phyloP scores from a whole-genome alignment of 2,113 vertebrate species.

The Theropithecus gelada region DNA sequence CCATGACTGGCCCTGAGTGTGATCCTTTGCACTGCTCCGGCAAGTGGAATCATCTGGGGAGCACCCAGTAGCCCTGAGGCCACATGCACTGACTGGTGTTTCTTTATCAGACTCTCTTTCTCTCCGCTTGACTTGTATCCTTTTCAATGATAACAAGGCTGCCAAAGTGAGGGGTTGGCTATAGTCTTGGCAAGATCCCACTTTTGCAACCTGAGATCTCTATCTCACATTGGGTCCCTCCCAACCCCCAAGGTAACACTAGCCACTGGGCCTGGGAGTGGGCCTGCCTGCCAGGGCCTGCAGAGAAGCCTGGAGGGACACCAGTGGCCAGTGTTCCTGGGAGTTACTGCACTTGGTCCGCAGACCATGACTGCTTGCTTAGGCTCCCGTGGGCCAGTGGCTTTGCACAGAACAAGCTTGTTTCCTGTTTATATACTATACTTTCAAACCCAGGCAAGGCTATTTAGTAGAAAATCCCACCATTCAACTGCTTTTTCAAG shows the following conservation, averaged over 20 bases:
- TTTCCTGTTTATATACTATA: not conserved
- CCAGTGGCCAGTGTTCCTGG: accelerated
- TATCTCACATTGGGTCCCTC: accelerated
- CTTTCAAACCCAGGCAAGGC: not conserved
- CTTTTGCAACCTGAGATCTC: not conserved
- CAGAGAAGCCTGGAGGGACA: not conserved
- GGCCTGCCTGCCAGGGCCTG: not conserved
- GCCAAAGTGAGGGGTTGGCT: not conserved
- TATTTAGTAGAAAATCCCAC: not conserved
- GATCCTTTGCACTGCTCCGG: not conserved
- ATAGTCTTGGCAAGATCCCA: not conserved
- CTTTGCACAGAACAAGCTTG: not conserved
- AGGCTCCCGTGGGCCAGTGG: not conserved
- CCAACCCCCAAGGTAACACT: not conserved
- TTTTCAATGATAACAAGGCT: constrained; percentile 24
- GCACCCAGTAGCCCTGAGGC: not conserved
- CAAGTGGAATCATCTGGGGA: not conserved
- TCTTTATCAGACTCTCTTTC: not conserved
- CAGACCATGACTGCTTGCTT: not conserved
- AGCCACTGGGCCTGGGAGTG: not conserved
- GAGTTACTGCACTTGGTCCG: not conserved
- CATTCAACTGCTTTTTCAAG: not conserved
- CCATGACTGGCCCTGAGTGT: accelerated
- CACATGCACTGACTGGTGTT: not conserved
- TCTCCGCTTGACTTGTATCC: not conserved